Evolutionary conservation across 2,797 vertebrate genomes (phyloP), one percentile per base, ranked within the genome.

Genomic region (Hydrocynus forskahlii): DNA sequence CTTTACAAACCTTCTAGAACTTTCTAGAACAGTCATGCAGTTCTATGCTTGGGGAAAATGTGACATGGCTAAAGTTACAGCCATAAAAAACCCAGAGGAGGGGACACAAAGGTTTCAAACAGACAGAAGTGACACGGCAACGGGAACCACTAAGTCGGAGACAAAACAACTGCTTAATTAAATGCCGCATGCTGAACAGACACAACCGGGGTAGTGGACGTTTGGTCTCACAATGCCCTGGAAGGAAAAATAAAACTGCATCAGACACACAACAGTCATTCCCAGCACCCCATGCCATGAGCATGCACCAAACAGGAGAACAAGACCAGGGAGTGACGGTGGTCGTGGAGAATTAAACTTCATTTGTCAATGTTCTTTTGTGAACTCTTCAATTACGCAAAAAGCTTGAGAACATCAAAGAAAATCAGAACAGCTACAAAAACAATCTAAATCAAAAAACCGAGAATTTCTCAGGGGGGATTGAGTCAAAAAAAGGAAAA

Each of bases 1-100:
- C 92, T 95, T 95, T 95, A 94, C 91, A 94, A 94, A 89, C 92
- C 92, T 94, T 88, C 81, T 93, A 92, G 92, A 92, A 83, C 59
- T 76, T 25, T 52, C 45, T 73, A 79, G 40, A 75, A 80, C 81
- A 79, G 76, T 82, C 87, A 88, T 89, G 87, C 88, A 89, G 45
- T 78, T 79, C 75, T 84, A 63, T 29, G 73, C 60, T 45, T 75
- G 77, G 35, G 78, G 38, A 67, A 67, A 50, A 85, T 23, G 76
- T 59, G 75, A 83, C 29, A 64, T 70, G 50, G 45, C 60, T 73
- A 68, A 50, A 79, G 57, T 14, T 10, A 13, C 48, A 63, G 38
- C 57, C 62, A 29, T 29, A 21, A 38, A 59, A 70, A 60, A 35
- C 70, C 45, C 29, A 48, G 69, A 50, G 21, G 7, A 40, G 38